These are phyloP conservation scores for Spodoptera picta DNA, from an alignment of 2,888 invertebrate genomes.

Conservation along the genomic window DNA sequence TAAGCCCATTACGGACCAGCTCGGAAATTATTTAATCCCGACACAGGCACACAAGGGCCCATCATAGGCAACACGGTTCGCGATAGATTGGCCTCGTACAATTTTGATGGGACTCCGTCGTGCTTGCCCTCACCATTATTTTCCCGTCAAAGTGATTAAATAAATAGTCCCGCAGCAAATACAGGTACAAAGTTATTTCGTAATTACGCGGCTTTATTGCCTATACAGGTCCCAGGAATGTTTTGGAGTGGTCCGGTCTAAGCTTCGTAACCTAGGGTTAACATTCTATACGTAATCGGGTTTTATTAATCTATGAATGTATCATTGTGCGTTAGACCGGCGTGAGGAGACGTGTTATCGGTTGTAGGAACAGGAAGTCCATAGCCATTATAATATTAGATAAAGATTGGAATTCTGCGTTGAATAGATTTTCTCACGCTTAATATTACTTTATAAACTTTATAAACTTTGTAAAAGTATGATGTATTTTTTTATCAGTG, in stretches of 20 bases:
- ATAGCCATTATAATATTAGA: too few species aligned
- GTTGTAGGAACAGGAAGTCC: not conserved
- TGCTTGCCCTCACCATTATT: constrained; percentile 78
- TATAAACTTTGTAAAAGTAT: too few species aligned
- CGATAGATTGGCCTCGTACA: constrained; percentile 77
- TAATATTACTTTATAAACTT: too few species aligned
- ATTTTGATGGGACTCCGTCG: constrained; percentile 75
- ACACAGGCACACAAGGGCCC: constrained; percentile 58
- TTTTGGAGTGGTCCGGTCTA: constrained; percentile 69
- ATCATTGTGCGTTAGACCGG: constrained; percentile 27
- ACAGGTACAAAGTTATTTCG: constrained; percentile 83
- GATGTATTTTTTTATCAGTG: too few species aligned
- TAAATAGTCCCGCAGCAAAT: constrained; percentile 81
- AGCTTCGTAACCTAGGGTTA: constrained; percentile 66
- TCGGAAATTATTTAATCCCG: constrained; percentile 76
- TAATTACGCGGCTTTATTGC: constrained; percentile 85
- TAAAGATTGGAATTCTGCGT: too few species aligned
- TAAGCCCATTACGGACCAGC: constrained; percentile 59
- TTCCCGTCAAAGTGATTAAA: constrained; percentile 88
- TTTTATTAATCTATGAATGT: constrained; percentile 44
- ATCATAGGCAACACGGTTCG: constrained; percentile 71
- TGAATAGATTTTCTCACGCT: too few species aligned
- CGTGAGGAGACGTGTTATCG: constrained; percentile 2
- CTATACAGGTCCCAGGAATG: constrained; percentile 79
- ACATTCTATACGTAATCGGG: constrained; percentile 53